These are phyloP conservation scores for Eulimnadia texana DNA, from an alignment of 1,140 invertebrate species.

Conservation along the genomic window DNA sequence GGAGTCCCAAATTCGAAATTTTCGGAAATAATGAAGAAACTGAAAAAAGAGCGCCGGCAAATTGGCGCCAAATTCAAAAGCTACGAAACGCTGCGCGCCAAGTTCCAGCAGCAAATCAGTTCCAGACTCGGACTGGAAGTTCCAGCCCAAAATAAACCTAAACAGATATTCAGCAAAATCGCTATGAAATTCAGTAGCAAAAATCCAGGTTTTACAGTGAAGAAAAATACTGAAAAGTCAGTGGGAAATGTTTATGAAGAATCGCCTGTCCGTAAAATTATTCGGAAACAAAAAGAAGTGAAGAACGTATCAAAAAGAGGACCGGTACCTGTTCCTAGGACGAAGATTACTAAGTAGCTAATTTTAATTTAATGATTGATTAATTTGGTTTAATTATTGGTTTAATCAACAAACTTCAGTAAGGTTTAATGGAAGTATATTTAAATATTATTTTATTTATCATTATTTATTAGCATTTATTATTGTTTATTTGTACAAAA, in stretches of 20 bases:
- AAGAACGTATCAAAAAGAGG: not conserved
- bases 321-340: not conserved
- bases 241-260: not conserved
- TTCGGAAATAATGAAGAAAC: not conserved
- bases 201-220: no score
- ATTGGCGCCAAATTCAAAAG: not conserved
- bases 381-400: not conserved
- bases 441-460: no score
- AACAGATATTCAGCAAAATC: no score
- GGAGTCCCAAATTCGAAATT: not conserved
- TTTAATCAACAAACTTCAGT: no score
- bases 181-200: no score
- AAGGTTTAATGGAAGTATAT: no score
- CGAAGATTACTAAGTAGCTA: not conserved
- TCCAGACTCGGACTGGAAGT: not conserved
- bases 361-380: not conserved
- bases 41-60: not conserved
- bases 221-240: not conserved
- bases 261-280: not conserved
- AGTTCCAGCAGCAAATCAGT: not conserved
- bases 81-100: not conserved
- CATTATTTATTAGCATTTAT: no score
- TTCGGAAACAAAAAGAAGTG: not conserved
- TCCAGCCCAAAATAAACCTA: no score
- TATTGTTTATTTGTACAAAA: no score